These are phyloP conservation scores for Aricia artaxerxes DNA, from an alignment of 2,888 invertebrate species.

Conservation along the genomic window DNA sequence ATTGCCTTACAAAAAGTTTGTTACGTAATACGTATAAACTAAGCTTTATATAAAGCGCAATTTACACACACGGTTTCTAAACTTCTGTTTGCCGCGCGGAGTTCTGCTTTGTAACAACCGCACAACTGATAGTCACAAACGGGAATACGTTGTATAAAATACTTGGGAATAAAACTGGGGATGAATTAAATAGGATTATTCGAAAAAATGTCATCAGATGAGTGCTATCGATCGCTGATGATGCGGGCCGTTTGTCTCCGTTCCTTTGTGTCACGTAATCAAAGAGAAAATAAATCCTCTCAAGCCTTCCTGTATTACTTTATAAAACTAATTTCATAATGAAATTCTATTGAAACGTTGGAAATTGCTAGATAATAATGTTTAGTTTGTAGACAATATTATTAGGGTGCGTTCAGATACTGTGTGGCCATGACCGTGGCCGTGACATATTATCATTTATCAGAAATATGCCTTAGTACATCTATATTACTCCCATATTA, in stretches of 20 bases:
- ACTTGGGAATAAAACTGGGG: background rate
- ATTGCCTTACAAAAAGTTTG: background rate
- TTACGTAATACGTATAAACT: background rate
- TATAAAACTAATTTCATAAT: background rate
- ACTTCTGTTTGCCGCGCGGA: background rate
- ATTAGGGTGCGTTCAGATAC: too few relatives aligned
- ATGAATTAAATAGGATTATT: constrained; percentile 4
- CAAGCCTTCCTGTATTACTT: background rate
- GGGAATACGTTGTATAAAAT: background rate
- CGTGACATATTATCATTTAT: too few relatives aligned
- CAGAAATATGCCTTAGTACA: too few relatives aligned
- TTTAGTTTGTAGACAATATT: too few relatives aligned
- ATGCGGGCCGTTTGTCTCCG: background rate
- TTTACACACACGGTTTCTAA: constrained; percentile 9
- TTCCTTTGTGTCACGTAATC: constrained; percentile 4
- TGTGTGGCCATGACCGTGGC: too few relatives aligned
- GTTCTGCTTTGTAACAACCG: background rate
- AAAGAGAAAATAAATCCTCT: constrained; percentile 12
- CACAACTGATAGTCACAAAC: background rate
- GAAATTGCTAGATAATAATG: too few relatives aligned
- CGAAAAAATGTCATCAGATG: background rate
- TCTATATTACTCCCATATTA: too few relatives aligned
- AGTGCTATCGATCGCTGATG: constrained; percentile 1
- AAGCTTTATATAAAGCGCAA: constrained; percentile 10
- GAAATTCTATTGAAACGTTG: background rate